Conservation (phyloP, 2,113 vertebrate species). For the Salminus brasiliensis region DNA sequence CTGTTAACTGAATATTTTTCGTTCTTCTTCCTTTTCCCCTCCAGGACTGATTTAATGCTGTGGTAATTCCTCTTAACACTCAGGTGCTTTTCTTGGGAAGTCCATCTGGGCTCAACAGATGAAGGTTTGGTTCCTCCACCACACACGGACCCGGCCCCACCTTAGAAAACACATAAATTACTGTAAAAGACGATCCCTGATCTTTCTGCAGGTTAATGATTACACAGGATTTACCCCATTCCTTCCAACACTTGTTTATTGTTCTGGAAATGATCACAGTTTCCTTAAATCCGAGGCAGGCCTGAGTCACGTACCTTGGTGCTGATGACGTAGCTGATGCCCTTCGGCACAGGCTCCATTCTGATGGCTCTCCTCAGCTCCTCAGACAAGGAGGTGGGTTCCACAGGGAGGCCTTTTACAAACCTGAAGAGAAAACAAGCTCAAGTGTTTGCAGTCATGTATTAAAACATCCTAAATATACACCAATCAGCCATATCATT, state of each 20-base stretch:
- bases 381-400: conserved; percentile 59
- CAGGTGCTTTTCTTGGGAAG: conserved; percentile 63
- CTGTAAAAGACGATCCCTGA: background rate
- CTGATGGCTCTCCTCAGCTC: conserved; percentile 73
- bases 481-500: no score
- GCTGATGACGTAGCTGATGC: conserved; percentile 85
- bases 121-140: conserved; percentile 65
- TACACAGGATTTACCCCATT: background rate
- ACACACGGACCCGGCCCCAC: conserved; percentile 79
- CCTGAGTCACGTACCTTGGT: conserved; percentile 77
- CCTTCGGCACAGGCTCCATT: conserved; percentile 73
- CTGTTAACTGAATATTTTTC: background rate
- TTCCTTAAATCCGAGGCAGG: background rate
- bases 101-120: conserved; percentile 77
- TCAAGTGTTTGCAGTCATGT: no score
- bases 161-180: conserved; percentile 55
- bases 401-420: conserved; percentile 80
- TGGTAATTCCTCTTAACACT: conserved; percentile 35
- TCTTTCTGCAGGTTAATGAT: background rate
- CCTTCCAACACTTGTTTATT: background rate
- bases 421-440: conserved; percentile 77
- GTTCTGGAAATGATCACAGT: background rate
- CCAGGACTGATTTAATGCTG: background rate
- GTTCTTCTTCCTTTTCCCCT: background rate
- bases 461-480: no score